Evolutionary conservation across 2,797 vertebrate species (phyloP).

Genomic region (Muscicapa comitata): DNA sequence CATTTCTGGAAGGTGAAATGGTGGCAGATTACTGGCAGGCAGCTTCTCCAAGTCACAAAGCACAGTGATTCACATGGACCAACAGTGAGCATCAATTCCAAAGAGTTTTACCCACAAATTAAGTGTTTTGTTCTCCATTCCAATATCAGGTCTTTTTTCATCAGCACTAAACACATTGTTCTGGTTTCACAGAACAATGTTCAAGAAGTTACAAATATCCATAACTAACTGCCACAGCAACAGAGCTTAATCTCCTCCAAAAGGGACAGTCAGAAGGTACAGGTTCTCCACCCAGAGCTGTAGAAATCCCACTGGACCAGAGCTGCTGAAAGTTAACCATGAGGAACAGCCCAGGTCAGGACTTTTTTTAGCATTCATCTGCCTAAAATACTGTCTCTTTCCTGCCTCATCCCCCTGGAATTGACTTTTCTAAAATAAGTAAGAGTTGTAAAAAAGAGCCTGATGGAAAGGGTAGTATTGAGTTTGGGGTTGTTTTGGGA

Average conservation of each 20-base stretch:
- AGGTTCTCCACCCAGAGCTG: neutral
- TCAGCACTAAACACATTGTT: neutral
- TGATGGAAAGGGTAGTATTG: accelerated
- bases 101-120: neutral
- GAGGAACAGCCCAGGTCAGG: neutral
- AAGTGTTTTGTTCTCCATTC: neutral
- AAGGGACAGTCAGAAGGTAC: neutral
- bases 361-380: neutral
- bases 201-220: neutral
- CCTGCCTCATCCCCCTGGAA: neutral
- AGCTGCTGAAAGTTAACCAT: neutral
- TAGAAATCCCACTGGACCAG: neutral
- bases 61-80: neutral
- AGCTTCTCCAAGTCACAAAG: neutral
- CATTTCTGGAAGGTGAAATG: neutral
- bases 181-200: neutral
- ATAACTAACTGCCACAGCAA: neutral
- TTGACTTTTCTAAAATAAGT: neutral
- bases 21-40: neutral
- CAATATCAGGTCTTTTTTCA: neutral
- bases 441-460: neutral
- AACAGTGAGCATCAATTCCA: neutral
- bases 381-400: neutral
- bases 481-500: accelerated
- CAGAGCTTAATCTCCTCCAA: neutral